Evolutionary conservation across 2,888 invertebrate species (phyloP).

Genomic region (Rapana venosa): DNA sequence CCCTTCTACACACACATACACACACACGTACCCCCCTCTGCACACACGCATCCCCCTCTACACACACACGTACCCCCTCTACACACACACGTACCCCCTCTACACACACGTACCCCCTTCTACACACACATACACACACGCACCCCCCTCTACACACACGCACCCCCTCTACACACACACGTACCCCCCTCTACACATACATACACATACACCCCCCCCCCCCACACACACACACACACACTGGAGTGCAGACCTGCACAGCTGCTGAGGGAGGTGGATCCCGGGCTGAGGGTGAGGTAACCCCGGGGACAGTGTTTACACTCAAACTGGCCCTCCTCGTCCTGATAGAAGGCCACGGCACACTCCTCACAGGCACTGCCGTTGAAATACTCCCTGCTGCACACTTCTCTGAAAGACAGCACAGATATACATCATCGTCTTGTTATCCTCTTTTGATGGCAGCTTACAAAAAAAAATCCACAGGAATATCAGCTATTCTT

Average conservation of each 20-base stretch:
- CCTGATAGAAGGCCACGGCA: slow-evolving; percentile 78
- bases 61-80: no score
- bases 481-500: background rate
- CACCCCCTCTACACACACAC: background rate
- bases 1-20: no score
- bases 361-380: slow-evolving; percentile 81
- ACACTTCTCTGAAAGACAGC: slow-evolving; percentile 82
- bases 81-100: no score
- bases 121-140: background rate
- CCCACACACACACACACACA: background rate
- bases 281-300: slow-evolving; percentile 55
- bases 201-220: background rate
- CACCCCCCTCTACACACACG: background rate
- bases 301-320: slow-evolving; percentile 81
- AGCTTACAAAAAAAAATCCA: background rate
- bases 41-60: no score
- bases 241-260: slow-evolving; percentile 50
- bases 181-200: background rate
- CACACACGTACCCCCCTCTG: no score
- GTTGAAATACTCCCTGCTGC: slow-evolving; percentile 89
- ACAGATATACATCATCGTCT: no score
- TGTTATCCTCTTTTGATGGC: no score
- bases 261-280: slow-evolving; percentile 41
- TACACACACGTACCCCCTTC: no score
- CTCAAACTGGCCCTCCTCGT: slow-evolving; percentile 84